Base-by-base conservation (phyloP, 2,888 invertebrate genomes). In the Diaperis boleti region DNA sequence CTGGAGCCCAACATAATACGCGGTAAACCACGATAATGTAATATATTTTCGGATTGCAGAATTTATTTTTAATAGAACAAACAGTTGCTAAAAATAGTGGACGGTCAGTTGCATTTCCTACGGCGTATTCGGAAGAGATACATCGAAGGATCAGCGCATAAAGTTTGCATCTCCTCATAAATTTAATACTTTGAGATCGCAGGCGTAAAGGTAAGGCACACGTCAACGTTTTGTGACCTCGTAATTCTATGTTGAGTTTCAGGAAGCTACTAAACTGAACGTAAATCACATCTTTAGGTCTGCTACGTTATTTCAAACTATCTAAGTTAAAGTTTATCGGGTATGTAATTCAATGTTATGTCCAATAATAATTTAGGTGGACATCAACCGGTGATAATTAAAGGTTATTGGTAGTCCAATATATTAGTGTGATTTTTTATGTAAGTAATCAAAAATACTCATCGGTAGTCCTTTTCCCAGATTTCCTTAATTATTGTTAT, bases 1-100 rank as follows among this genome's bases (percentile, higher is more conserved):
- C 65, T 71, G 68, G 55, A 26, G 1, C 18, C 18, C 35, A 11
- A 31, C 49, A 49, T 31, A 49, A 10, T 14, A 15, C 11, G 3
- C 29, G 49, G 18, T 22, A 15, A 18, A 33, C 22, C 17, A 18
- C 17, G 33, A 49, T 49, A 49, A 13, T 49, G 18, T 33, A 49
- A 49, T 35, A n/a, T 49, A 47, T 47, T 47, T 47, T 47, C 15
- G 31, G 31, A 29, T 3, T 18, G 20, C 35, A 29, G 31, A 33
- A 49, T 49, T 18, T 49, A 49, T 49, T 49, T 49, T 49, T 47
- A 47, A 47, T 15, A 35, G 10, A 14, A 31, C 14, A 7, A 31
- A 44, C 10, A 15, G 29, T 15, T 2, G 15, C 14, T 39, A 15
- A 39, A 39, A 39, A 39, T 39, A 39, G n/a, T 7, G 8, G 7